Evolutionary conservation across 1,140 invertebrate species (phyloP), one percentile per base, ranked within the genome.

Genomic region (Lasaia peninsularis): DNA sequence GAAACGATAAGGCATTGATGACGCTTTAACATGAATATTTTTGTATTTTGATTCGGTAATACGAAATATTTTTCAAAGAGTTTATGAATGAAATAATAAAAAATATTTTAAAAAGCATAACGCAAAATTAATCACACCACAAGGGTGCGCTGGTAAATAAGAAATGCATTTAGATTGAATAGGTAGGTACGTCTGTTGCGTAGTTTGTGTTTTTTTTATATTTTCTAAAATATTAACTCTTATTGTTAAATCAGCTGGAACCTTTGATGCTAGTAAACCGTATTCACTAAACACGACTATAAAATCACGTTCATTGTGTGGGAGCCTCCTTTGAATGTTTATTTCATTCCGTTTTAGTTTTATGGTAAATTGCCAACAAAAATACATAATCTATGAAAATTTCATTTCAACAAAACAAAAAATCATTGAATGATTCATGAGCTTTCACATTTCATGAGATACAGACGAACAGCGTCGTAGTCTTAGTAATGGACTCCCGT

Each of bases 1-100:
- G 18, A 20, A 48, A 3, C 20, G 18, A 48, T 20, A 48, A 48
- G 16, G 40, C 40, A 48, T 48, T 21, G 40, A 21, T 48, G 40
- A 48, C 40, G 40, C 40, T 48, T 48, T 48, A n/a, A 48, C 40
- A 48, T 21, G 40, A 48, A n/a, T 48, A 48, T 48, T 48, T 48
- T 48, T 48, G 20, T 48, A 48, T 21, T 21, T 48, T 44, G 20
- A 48, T 48, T 48, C 20, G 20, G 11, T 48, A 48, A 48, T 10
- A 18, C 40, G 0, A 48, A 48, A 48, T 48, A 48, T 48, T 48
- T 48, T 48, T 48, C 40, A 48, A 21, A 48, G 11, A 7, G 18
- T 48, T 48, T 48, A 48, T 21, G 11, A 18, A 44, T 24, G 20
- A 48, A 10, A 18, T 20, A 48, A 44, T 20, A 44, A 10, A 11